Base-by-base conservation (phyloP, 1,140 invertebrate species). In the Melitaea cinxia region DNA sequence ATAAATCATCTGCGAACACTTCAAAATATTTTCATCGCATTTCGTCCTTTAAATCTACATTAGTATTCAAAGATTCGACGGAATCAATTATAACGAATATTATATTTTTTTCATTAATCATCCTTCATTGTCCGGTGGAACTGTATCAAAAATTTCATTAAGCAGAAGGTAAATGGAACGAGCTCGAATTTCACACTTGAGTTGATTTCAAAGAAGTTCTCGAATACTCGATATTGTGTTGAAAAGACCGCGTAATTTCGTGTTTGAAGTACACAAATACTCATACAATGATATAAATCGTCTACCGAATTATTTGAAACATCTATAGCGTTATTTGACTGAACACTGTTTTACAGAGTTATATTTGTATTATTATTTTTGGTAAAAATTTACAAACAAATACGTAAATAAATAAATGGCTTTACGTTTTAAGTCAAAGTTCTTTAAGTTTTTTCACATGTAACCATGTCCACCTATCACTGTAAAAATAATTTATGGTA, bases 61-160 rank as follows among this genome's bases (percentile, higher is more conserved):
- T n/a, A 42, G 37, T 17, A 42, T 17, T 42, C 37, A 28, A 30
- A 28, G 28, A 49, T 47, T 42, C 17, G 14, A 12, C 30, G n/a
- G 24, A 49, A 33, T 33, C 15, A 68, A 74, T 66, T 69, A 45
- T 70, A 70, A 73, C 67, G 62, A 39, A 35, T 59, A 26, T 56
- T 24, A 50, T 39, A 57, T 15, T 19, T 50, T 52, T 60, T 56
- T 50, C 30, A 24, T 64, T 19, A 42, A 42, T 42, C 15, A 42
- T 15, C 15, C 14, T 1, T 9, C 54, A 59, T 58, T 64, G 56
- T 59, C 50, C 47, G 71, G 17, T 42, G 37, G 14, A 42, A 42
- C 63, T 75, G 82, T 80, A 82, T 86, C 74, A 71, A 76, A 77
- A 83, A 84, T 82, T 86, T 86, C 79, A 83, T 84, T 86, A 80